Conservation (phyloP, 2,888 invertebrate genomes). For the Athetis lepigone region DNA sequence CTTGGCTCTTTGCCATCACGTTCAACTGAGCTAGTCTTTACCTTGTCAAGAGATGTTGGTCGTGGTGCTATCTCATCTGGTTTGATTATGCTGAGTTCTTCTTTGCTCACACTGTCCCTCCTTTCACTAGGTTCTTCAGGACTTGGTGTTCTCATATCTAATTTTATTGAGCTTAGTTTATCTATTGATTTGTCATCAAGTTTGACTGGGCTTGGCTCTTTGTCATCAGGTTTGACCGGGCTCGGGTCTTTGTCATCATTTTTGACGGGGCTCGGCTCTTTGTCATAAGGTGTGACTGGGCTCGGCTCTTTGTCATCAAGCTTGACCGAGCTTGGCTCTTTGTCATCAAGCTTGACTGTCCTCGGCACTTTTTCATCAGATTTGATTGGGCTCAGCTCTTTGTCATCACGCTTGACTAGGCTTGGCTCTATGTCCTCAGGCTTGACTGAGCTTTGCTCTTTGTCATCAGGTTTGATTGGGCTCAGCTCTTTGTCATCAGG, state of each 20-base stretch:
- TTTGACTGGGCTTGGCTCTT: background rate
- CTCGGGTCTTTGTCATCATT: background rate
- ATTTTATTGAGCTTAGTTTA: background rate
- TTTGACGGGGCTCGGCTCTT: background rate
- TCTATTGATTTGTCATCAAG: background rate
- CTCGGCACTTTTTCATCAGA: background rate
- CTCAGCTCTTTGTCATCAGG: background rate
- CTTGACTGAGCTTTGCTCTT: constrained; percentile 17
- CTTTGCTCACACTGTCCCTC: too few relatives aligned
- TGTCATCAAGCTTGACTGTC: constrained; percentile 15
- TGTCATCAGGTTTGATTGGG: constrained; percentile 1
- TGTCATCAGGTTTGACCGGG: background rate
- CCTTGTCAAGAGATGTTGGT: background rate
- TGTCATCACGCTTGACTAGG: background rate
- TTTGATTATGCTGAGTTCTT: constrained; percentile 29
- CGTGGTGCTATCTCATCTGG: constrained; percentile 27
- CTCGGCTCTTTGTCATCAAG: background rate
- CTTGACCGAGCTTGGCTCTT: constrained; percentile 25
- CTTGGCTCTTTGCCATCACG: background rate
- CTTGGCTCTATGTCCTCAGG: constrained; percentile 1
- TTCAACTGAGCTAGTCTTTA: background rate
- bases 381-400: background rate
- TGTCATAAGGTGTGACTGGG: background rate
- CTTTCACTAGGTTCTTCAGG: constrained; percentile 18
- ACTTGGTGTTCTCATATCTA: constrained; percentile 8